A percentile compares a stretch with the other conserved stretches of the same genome.
phyloP scores from a whole-genome alignment of 2,797 vertebrate species.

The Bradypus variegatus region DNA sequence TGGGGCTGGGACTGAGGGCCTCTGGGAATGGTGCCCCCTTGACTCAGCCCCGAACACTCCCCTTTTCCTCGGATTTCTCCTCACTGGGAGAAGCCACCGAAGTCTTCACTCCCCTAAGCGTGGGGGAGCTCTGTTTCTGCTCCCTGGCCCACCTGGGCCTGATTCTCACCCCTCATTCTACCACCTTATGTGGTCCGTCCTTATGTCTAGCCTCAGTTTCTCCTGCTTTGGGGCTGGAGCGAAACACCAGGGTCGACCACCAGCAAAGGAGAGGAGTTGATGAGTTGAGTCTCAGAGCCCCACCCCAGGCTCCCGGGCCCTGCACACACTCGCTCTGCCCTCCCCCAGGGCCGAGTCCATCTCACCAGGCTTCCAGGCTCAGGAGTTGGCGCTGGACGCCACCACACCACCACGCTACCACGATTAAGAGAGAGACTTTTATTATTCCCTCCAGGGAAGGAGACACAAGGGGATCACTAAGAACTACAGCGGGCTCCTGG shows the following conservation, averaged over 20 bases:
- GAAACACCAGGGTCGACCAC: not conserved
- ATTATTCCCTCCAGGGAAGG: constrained; percentile 67
- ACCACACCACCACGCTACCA: not conserved
- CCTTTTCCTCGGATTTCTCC: not conserved
- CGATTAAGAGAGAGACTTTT: constrained; percentile 63
- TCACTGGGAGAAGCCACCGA: not conserved
- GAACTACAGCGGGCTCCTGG: constrained; percentile 58
- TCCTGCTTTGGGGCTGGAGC: not conserved
- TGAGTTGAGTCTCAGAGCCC: not conserved
- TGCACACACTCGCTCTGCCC: not conserved
- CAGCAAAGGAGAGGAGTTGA: not conserved
- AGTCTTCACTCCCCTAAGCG: not conserved
- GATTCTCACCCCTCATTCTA: not conserved
- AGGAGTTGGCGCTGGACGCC: constrained; percentile 25
- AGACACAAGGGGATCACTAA: constrained; percentile 56
- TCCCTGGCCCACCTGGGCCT: not conserved
- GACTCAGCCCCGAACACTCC: not conserved
- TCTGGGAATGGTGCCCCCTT: not conserved
- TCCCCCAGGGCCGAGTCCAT: not conserved
- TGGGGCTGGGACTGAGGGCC: not conserved
- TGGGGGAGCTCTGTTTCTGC: not conserved
- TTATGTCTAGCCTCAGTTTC: not conserved
- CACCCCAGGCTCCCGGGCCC: not conserved
- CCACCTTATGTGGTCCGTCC: not conserved
- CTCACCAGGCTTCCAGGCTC: not conserved